Evolutionary conservation across 2,888 invertebrate genomes (phyloP).

Genomic region (Nomada fucata): DNA sequence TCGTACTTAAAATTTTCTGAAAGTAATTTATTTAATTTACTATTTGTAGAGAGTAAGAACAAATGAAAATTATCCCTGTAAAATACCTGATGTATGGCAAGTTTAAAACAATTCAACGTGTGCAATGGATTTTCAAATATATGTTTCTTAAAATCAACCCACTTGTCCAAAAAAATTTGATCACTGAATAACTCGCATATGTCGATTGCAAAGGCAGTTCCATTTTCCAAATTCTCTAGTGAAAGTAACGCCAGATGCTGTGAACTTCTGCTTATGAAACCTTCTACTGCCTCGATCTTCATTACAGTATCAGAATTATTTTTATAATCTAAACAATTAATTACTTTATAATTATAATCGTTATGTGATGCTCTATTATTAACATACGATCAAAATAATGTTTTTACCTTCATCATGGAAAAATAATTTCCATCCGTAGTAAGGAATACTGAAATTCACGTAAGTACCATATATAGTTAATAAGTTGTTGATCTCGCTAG

Average conservation of each 20-base stretch:
- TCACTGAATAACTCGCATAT: conserved; percentile 86
- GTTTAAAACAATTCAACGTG: conserved; percentile 89
- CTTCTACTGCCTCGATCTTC: conserved; percentile 86
- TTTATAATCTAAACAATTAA: conserved; percentile 79
- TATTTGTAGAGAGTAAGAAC: background rate
- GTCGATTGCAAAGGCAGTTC: conserved; percentile 86
- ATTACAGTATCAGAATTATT: conserved; percentile 84
- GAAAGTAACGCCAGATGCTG: conserved; percentile 83
- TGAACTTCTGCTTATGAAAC: conserved; percentile 85
- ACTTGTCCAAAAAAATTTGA: conserved; percentile 85
- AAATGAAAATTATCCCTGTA: background rate
- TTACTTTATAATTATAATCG: conserved; percentile 8
- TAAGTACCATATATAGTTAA: conserved; percentile 38
- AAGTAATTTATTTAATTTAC: conserved; percentile 57
- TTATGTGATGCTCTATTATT: conserved; percentile 6
- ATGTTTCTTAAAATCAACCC: conserved; percentile 88
- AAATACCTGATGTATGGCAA: conserved; percentile 91
- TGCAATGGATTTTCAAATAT: conserved; percentile 88
- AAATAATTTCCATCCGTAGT: conserved; percentile 91
- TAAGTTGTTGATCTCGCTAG: conserved; percentile 28
- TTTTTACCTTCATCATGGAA: conserved; percentile 88
- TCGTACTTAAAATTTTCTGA: conserved; percentile 84
- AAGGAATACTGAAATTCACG: conserved; percentile 79
- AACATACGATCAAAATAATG: background rate
- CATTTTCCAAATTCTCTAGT: conserved; percentile 86